Base-by-base conservation (phyloP, 2,797 vertebrate genomes). In the Todus mexicanus region DNA sequence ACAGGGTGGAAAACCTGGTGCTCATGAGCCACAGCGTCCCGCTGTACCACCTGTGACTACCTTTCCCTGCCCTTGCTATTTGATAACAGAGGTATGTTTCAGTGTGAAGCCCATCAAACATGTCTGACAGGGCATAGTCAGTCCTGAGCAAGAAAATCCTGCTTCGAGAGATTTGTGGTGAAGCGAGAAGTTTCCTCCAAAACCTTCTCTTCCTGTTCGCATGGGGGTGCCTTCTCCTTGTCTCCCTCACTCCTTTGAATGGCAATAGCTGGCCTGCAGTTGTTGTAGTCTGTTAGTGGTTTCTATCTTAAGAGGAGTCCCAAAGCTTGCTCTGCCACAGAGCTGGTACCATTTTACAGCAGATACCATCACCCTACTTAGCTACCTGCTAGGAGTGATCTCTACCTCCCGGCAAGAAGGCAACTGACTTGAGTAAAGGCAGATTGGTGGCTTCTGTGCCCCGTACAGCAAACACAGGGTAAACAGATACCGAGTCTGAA, bases 81-180 rank as follows among this genome's bases (percentile, higher is more conserved):
- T 45, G 69, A 78, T 72, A 91, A 94, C 68, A 79, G 38, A 96
- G 94, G 96, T 96, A 96, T 93, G 94, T 95, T 93, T 91, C 59
- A 83, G 63, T 84, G 92, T 94, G 87, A 96, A 94, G 95, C 94
- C 96, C 94, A 79, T 95, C 51, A 80, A 77, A 15, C 0, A 2
- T 22, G 59, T 83, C 66, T 95, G 94, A 88, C 89, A 84, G 95
- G 96, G 91, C 92, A 54, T 72, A 85, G 4, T 92, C 35, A 35
- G 82, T 90, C 96, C 96, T 96, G 96, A 96, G 95, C 91, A 93
- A 91, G 92, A 92, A 95, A 50, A 91, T 86, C 73, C 87, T 91
- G 91, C 94, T 90, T 89, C 43, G 66, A 94, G 79, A 88, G 87
- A 86, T 85, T 86, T 53, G 66, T 2, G 77, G 89, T 63, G 69